Percentiles rank a stretch among this genome's conserved stretches.
Conservation (phyloP, 2,113 vertebrate species). For the Mustelus asterias region DNA sequence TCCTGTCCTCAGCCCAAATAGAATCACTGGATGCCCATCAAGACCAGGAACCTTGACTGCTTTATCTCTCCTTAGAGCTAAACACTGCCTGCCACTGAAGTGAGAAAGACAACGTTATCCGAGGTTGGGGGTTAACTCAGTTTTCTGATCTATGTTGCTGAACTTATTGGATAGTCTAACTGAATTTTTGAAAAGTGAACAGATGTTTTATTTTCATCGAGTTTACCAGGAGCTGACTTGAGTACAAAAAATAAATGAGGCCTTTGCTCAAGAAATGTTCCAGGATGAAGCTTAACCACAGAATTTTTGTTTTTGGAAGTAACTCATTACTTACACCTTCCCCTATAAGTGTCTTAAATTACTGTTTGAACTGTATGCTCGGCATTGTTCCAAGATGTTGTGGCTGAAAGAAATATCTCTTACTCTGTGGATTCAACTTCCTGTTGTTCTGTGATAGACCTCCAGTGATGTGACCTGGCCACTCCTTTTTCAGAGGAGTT, state of each 20-base stretch:
- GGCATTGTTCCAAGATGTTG: neutral
- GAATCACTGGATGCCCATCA: neutral
- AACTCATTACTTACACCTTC: neutral
- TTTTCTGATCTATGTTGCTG: neutral
- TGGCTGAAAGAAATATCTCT: neutral
- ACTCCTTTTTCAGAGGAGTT: neutral
- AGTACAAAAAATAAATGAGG: neutral
- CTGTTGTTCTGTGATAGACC: neutral
- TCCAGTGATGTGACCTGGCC: neutral
- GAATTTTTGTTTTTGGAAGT: neutral
- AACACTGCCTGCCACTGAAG: neutral
- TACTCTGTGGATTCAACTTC: neutral
- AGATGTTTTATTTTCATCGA: neutral
- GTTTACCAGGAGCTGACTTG: neutral
- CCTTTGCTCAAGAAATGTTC: neutral
- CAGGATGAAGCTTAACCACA: neutral
- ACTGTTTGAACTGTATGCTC: neutral
- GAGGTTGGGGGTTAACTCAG: neutral
- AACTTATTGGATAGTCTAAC: neutral
- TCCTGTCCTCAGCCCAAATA: neutral
- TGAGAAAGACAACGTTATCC: neutral
- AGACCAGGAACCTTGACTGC: neutral
- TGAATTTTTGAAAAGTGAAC: neutral
- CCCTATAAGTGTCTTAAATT: neutral
- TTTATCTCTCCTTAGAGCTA: neutral